phyloP scores from a whole-genome alignment of 2,888 invertebrate genomes.

The Melinaea marsaeus region DNA sequence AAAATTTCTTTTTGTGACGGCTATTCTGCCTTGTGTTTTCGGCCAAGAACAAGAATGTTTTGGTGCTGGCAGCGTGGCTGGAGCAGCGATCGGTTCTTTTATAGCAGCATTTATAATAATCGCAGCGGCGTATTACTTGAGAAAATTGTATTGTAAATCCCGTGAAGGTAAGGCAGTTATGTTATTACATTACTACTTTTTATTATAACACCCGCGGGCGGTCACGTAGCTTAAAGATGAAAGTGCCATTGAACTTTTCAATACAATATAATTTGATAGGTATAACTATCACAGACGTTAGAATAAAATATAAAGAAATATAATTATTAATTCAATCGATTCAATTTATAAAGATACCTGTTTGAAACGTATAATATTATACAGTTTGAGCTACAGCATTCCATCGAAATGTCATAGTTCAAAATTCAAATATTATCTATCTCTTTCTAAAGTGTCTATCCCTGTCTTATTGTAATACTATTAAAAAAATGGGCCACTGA shows the following conservation, averaged over 20 bases:
- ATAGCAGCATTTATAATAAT: constrained; percentile 80
- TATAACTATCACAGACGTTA: background rate
- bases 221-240: constrained; percentile 9
- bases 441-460: background rate
- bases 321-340: background rate
- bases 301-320: background rate
- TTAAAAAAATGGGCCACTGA: background rate
- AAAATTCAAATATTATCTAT: background rate
- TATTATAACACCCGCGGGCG: constrained; percentile 7
- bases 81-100: constrained; percentile 84
- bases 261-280: background rate
- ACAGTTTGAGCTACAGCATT: background rate
- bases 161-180: constrained; percentile 68
- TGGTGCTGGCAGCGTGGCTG: constrained; percentile 83
- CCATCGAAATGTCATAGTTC: constrained; percentile 4
- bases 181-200: constrained; percentile 12
- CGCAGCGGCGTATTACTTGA: constrained; percentile 76
- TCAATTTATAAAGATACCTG: background rate
- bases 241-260: background rate
- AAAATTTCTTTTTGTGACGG: constrained; percentile 65
- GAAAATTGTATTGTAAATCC: constrained; percentile 80
- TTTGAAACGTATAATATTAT: background rate
- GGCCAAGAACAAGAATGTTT: constrained; percentile 77
- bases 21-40: constrained; percentile 66
- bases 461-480: background rate